A percentile compares a stretch with the other conserved stretches of the same genome.
These are phyloP conservation scores for Notoglanidium macrostoma DNA, from an alignment of 2,797 vertebrate species.

Conservation along the genomic window DNA sequence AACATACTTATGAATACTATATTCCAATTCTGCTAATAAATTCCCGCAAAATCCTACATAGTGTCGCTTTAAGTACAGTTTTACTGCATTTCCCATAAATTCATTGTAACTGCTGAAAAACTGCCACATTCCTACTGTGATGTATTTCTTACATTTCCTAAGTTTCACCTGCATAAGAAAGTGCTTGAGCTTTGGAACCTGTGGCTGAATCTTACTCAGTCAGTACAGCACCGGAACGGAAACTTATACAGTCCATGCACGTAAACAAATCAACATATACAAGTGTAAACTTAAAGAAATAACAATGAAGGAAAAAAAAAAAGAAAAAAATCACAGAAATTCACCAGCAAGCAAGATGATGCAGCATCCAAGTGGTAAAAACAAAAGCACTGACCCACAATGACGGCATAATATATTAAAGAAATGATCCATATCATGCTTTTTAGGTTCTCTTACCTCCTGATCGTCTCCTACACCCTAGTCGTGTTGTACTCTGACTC, in stretches of 20 bases:
- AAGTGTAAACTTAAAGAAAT: slow-evolving; percentile 52
- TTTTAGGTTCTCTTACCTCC: slow-evolving; percentile 89
- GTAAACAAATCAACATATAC: slow-evolving; percentile 61
- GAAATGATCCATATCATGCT: slow-evolving; percentile 66
- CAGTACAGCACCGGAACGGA: slow-evolving; percentile 17
- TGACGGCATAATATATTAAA: slow-evolving; percentile 69
- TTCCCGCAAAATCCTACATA: neutral
- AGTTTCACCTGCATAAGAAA: neutral
- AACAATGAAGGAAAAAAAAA: slow-evolving; percentile 56
- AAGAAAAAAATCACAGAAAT: slow-evolving; percentile 57
- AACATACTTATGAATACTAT: no score
- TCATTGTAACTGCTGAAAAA: neutral
- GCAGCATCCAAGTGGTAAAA: slow-evolving; percentile 65
- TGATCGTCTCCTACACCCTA: slow-evolving; percentile 95
- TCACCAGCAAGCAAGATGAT: slow-evolving; percentile 69
- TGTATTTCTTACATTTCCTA: neutral
- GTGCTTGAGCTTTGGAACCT: neutral
- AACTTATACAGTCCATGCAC: slow-evolving; percentile 68
- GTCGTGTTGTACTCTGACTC: slow-evolving; percentile 99
- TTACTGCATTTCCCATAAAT: neutral
- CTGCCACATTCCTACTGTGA: neutral
- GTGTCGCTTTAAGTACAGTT: neutral
- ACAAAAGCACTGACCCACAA: slow-evolving; percentile 62
- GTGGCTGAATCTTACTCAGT: slow-evolving; percentile 25
- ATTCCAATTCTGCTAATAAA: no score